Evolutionary conservation across 2,113 vertebrate genomes (phyloP), one percentile per base, ranked within the genome.

Genomic region (Diadophis punctatus): DNA sequence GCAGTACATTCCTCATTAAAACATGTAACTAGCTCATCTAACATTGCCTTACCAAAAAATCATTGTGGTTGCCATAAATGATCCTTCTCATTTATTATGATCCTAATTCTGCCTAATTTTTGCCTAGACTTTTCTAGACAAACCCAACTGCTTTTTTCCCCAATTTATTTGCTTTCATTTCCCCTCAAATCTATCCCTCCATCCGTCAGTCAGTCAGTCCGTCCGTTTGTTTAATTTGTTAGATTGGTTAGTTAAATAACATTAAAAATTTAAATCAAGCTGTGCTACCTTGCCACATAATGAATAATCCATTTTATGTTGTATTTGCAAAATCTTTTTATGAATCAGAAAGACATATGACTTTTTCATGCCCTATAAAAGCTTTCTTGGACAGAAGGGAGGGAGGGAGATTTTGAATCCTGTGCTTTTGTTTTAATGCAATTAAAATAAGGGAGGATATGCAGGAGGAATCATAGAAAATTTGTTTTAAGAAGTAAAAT

Each of bases 161-260:
- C 34, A 74, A 80, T 80, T 80, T 80, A 7, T 39, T 80, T 39
- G 7, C 2, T 80, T 80, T 80, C 16, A 80, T 39, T 39, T 39
- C 34, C 68, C 68, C 18, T 34, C 16, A 80, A 80, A 22, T 80
- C 16, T 20, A 39, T 80, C 18, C 7, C 18, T 80, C 18, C 34
- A 34, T 60, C 58, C 4, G 0, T 14, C 27, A 0, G 6, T 22
- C 20, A 0, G 7, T 56, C 55, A 0, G 2, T 14, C 51, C 48
- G 8, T 23, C 55, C 8, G 10, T 63, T 63, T n/a, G 11, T 63
- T 18, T 16, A 68, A 68, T 68, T 68, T 68, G 63, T 34, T 68
- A 22, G 18, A 80, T 43, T 80, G 34, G 20, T 80, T 39, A 6
- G n/a, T 39, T 80, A 80, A 80, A 80, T 80, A 43, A 22, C 16